Percentiles rank a stretch among this genome's conserved stretches.
Conservation (phyloP, 2,113 vertebrate genomes). For the Chrysochloris asiatica region DNA sequence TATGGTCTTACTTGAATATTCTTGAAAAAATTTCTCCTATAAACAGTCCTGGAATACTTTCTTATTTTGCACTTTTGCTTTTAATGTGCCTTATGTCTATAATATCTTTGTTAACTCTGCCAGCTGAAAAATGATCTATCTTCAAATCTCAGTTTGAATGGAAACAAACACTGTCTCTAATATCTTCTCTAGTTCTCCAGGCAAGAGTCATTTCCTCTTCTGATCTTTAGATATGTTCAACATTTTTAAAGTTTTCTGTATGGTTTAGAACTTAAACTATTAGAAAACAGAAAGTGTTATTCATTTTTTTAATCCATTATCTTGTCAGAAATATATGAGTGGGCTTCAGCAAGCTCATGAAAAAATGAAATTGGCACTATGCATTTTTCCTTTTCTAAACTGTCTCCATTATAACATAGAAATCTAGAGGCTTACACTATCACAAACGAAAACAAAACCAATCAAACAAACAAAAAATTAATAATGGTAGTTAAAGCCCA, state of each 20-base stretch:
- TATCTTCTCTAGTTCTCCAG: neutral
- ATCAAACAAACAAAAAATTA: neutral
- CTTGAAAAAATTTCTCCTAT: neutral
- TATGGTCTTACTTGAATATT: neutral
- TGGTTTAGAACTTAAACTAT: neutral
- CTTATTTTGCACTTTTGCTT: constrained; percentile 1
- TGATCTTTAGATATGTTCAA: neutral
- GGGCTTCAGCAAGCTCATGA: no score
- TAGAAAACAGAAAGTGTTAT: neutral
- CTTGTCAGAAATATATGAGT: neutral
- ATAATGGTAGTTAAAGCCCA: constrained; percentile 39
- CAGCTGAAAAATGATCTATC: neutral
- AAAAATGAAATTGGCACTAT: neutral
- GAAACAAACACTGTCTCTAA: neutral
- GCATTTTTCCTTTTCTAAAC: constrained; percentile 32
- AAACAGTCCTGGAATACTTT: neutral
- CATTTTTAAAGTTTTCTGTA: neutral
- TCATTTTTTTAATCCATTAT: neutral
- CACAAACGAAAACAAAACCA: neutral
- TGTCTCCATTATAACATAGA: constrained; percentile 36
- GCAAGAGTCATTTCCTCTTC: neutral
- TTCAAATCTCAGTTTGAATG: neutral
- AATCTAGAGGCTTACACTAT: constrained; percentile 30
- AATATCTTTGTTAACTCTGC: neutral
- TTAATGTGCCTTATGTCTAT: neutral